Evolutionary conservation across 1,140 invertebrate species (phyloP).

Genomic region (Acyrthosiphon pisum): DNA sequence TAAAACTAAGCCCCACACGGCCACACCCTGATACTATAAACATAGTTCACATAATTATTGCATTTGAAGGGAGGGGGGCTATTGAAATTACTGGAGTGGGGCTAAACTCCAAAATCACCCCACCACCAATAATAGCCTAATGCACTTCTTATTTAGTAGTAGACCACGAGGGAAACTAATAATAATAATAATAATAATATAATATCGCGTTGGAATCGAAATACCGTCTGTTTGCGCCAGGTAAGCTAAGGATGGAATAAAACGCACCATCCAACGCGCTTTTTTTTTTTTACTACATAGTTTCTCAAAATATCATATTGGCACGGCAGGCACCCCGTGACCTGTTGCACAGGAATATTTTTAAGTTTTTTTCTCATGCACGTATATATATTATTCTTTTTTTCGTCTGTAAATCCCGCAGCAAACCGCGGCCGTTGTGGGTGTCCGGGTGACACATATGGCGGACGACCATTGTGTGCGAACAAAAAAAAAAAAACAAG

Average conservation of each 20-base stretch:
- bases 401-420: constrained; percentile 30
- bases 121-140: not conserved
- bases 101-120: too few relatives aligned
- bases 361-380: not conserved
- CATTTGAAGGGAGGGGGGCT: too few relatives aligned
- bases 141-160: not conserved
- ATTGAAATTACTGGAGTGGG: too few relatives aligned
- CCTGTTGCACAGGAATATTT: constrained; percentile 4
- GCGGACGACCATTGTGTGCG: not conserved
- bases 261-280: not conserved
- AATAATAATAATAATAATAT: not conserved
- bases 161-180: not conserved
- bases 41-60: too few relatives aligned
- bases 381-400: not conserved
- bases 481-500: not conserved
- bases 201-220: not conserved
- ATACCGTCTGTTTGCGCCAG: not conserved
- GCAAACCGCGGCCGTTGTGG: constrained; percentile 55
- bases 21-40: too few relatives aligned
- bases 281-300: not conserved
- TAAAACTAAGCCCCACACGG: too few relatives aligned
- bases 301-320: not conserved
- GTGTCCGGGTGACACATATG: constrained; percentile 46
- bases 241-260: not conserved
- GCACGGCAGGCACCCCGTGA: not conserved